These are phyloP conservation scores for Calameuta pallipes DNA, from an alignment of 2,888 invertebrate genomes.

Conservation along the genomic window DNA sequence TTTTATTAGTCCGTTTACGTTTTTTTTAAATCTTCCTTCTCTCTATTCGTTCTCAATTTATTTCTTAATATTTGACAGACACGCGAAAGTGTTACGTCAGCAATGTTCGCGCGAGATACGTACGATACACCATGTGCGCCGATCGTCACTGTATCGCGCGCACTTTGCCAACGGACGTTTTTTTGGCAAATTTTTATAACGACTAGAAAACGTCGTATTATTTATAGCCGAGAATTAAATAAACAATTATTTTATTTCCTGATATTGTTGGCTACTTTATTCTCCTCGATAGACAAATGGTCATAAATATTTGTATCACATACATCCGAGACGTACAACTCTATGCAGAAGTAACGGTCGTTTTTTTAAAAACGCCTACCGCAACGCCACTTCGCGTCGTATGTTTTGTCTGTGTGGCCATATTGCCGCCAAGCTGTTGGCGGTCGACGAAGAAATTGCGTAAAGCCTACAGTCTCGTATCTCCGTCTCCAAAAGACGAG, in stretches of 20 bases:
- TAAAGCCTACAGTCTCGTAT: background rate
- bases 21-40: background rate
- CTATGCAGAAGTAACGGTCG: background rate
- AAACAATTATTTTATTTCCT: constrained; percentile 27
- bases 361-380: background rate
- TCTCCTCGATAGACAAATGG: background rate
- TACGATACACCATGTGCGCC: background rate
- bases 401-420: background rate
- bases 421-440: background rate
- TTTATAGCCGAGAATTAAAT: constrained; percentile 34
- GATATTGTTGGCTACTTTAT: background rate
- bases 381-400: background rate
- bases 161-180: background rate
- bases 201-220: constrained; percentile 16
- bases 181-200: background rate
- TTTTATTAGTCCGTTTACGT: background rate
- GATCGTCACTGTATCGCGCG: background rate
- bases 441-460: background rate
- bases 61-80: background rate
- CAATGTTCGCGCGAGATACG: background rate
- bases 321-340: background rate
- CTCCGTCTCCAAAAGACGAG: background rate
- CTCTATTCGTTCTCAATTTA: background rate
- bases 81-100: background rate
- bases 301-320: background rate